phyloP scores from a whole-genome alignment of 2,797 vertebrate species.

The Natrix natrix region DNA sequence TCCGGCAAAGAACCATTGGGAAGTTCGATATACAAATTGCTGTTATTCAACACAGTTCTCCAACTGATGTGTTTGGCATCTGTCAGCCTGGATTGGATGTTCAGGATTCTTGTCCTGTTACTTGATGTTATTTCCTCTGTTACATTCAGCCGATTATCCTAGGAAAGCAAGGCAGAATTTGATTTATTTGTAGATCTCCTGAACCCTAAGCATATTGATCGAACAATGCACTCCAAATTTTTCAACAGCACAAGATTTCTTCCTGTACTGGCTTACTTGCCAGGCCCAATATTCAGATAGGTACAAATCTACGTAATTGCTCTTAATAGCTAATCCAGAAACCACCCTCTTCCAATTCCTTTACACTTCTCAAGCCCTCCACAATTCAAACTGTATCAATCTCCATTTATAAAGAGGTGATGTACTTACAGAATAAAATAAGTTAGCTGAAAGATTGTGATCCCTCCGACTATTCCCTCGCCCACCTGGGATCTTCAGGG shows the following conservation, averaged over 20 bases:
- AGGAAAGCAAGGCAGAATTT: not conserved
- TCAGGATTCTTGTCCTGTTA: slow-evolving; percentile 87
- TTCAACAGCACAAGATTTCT: not conserved
- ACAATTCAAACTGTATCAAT: not conserved
- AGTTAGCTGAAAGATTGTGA: slow-evolving; percentile 98
- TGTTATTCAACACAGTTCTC: slow-evolving; percentile 88
- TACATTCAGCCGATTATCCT: slow-evolving; percentile 97
- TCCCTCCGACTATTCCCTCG: slow-evolving; percentile 99
- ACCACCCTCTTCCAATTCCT: not conserved
- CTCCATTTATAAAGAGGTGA: not conserved
- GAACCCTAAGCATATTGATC: not conserved
- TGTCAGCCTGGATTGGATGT: slow-evolving; percentile 86
- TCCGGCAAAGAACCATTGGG: slow-evolving; percentile 90
- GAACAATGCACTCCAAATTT: not conserved
- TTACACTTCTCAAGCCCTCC: not conserved
- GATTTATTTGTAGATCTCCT: not conserved
- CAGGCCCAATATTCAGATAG: not conserved
- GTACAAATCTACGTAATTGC: not conserved
- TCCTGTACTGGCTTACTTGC: not conserved
- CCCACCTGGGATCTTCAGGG: slow-evolving; percentile 99
- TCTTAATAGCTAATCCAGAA: not conserved
- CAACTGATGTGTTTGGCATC: slow-evolving; percentile 86
- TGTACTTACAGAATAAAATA: slow-evolving; percentile 93
- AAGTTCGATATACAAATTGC: slow-evolving; percentile 91
- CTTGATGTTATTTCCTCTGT: slow-evolving; percentile 86